Evolutionary conservation across 2,797 vertebrate species (phyloP).

Genomic region (Galago senegalensis): DNA sequence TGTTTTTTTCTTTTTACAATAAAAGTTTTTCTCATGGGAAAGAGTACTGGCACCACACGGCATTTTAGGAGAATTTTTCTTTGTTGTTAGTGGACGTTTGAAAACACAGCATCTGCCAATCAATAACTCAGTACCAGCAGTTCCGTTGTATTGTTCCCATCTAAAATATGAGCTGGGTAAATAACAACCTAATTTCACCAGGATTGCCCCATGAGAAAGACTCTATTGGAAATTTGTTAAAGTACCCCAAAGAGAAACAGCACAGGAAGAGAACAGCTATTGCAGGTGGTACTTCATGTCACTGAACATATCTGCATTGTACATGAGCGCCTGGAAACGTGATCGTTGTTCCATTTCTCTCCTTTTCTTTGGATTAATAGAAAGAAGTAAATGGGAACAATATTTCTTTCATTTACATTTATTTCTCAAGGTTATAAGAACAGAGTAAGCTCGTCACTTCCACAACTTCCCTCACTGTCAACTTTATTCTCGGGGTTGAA

Average conservation of each 20-base stretch:
- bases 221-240: neutral
- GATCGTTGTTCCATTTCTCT: neutral
- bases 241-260: neutral
- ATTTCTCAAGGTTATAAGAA: neutral
- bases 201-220: neutral
- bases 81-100: constrained; percentile 49
- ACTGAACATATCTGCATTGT: neutral
- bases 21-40: constrained; percentile 65
- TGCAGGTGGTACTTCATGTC: neutral
- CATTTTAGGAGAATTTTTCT: constrained; percentile 67
- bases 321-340: neutral
- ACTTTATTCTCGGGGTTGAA: too few relatives aligned
- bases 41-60: constrained; percentile 20
- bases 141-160: neutral
- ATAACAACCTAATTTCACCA: neutral
- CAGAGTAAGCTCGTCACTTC: neutral
- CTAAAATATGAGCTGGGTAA: constrained; percentile 36
- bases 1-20: constrained; percentile 69
- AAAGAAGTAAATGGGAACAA: neutral
- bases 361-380: neutral
- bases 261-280: neutral
- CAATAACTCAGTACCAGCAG: constrained; percentile 22
- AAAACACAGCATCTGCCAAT: constrained; percentile 68
- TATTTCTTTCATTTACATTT: neutral
- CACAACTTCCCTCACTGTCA: neutral